Evolutionary conservation across 2,113 vertebrate species (phyloP).

Genomic region (Psilopsiagon aurifrons): DNA sequence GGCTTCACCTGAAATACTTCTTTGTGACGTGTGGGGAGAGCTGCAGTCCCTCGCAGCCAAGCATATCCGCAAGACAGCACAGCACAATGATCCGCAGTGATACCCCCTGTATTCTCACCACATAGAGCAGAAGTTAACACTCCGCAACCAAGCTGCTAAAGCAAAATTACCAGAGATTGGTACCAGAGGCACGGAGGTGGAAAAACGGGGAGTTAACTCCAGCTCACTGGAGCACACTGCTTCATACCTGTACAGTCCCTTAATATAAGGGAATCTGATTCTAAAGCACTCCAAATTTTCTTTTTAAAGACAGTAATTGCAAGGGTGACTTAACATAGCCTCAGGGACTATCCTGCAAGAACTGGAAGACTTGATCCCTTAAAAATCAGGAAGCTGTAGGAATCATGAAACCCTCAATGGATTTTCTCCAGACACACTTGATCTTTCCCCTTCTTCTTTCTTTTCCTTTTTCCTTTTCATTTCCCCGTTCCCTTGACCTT

Average conservation of each 20-base stretch:
- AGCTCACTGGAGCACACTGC: constrained; percentile 59
- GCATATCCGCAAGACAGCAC: background rate
- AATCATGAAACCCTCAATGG: background rate
- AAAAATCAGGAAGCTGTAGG: constrained; percentile 12
- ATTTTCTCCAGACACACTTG: background rate
- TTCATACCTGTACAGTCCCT: constrained; percentile 23
- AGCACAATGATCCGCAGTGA: background rate
- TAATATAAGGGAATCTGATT: constrained; percentile 55
- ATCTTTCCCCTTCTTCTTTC: background rate
- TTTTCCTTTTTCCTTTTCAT: background rate
- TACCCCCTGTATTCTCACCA: background rate
- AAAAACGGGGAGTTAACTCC: constrained; percentile 64
- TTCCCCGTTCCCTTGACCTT: background rate
- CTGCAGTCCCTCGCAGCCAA: constrained; percentile 38
- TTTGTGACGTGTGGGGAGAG: background rate
- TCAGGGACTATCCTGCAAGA: constrained; percentile 21
- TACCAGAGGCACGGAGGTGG: constrained; percentile 30
- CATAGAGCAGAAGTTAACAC: constrained; percentile 37
- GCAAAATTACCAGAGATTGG: constrained; percentile 61
- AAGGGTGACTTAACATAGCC: constrained; percentile 59
- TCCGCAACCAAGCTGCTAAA: background rate
- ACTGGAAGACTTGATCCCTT: constrained; percentile 21
- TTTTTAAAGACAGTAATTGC: constrained; percentile 61
- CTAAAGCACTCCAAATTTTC: constrained; percentile 58
- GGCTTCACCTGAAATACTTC: constrained; percentile 36